A percentile compares a stretch with the other conserved stretches of the same genome.
Evolutionary conservation across 2,113 vertebrate genomes (phyloP).

Genomic region (Columba janthina): DNA sequence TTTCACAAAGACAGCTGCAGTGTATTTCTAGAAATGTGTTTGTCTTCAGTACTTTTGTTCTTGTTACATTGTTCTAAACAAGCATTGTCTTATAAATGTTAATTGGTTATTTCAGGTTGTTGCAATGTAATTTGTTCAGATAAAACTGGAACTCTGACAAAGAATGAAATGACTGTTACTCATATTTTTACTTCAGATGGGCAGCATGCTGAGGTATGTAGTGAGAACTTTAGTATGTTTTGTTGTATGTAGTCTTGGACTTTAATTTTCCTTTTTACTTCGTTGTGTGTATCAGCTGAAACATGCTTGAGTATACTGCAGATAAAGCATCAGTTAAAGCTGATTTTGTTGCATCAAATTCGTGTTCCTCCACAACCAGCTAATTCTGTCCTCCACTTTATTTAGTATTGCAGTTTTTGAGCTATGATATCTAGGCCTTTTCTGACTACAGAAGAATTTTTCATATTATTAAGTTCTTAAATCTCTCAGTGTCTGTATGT

Average conservation of each 20-base stretch:
- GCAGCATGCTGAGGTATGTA: conserved; percentile 89
- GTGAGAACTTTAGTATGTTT: neutral
- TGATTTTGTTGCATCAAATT: neutral
- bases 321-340: neutral
- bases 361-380: neutral
- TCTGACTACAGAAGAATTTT: neutral
- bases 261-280: neutral
- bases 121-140: conserved; percentile 99
- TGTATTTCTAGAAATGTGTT: neutral
- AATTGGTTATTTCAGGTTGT: conserved; percentile 82
- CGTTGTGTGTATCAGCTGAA: neutral
- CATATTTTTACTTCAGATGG: conserved; percentile 94
- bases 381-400: neutral
- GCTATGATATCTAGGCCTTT: neutral
- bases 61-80: neutral
- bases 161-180: conserved; percentile 98
- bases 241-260: neutral
- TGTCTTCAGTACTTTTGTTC: neutral
- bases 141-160: conserved; percentile 97
- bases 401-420: neutral
- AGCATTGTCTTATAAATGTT: neutral
- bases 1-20: neutral
- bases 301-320: neutral
- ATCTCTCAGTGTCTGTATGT: neutral
- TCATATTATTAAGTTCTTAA: neutral